A percentile compares a stretch with the other conserved stretches of the same genome.
These are phyloP conservation scores for Pelodytes ibericus DNA, from an alignment of 2,797 vertebrate genomes.

Conservation along the genomic window DNA sequence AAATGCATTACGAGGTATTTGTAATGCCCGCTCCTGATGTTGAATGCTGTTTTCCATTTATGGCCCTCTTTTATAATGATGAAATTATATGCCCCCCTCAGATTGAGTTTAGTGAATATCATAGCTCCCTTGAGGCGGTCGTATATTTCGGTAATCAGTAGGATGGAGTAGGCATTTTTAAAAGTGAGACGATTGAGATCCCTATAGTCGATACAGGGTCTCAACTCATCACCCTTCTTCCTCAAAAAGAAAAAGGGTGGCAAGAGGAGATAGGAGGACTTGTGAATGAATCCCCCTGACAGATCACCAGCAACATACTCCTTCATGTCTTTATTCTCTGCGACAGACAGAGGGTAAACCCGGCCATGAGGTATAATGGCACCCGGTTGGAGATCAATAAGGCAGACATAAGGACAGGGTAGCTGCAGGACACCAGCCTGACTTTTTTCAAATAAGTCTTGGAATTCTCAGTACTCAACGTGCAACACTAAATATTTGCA, in stretches of 20 bases:
- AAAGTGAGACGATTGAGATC: too few relatives aligned
- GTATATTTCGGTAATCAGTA: not conserved
- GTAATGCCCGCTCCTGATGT: not conserved
- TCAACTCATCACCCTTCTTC: not conserved
- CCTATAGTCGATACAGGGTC: not conserved
- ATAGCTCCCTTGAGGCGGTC: not conserved
- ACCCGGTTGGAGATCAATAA: not conserved
- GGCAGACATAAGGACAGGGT: not conserved
- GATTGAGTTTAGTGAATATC: not conserved
- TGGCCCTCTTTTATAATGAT: not conserved
- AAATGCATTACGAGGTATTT: not conserved
- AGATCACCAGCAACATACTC: not conserved
- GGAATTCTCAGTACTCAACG: too few relatives aligned
- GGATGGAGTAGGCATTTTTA: not conserved
- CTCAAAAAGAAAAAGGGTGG: not conserved
- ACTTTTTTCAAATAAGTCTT: not conserved
- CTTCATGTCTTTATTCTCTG: not conserved
- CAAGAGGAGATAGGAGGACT: not conserved
- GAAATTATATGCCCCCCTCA: not conserved
- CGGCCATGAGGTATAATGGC: not conserved
- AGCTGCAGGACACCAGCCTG: not conserved
- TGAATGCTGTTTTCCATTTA: slow-evolving; percentile 6
- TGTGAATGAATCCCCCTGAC: not conserved
- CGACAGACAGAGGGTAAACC: not conserved
- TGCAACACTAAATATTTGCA: too few relatives aligned